These are phyloP conservation scores for Phrynosoma platyrhinos DNA, from an alignment of 2,113 vertebrate genomes.

Conservation along the genomic window DNA sequence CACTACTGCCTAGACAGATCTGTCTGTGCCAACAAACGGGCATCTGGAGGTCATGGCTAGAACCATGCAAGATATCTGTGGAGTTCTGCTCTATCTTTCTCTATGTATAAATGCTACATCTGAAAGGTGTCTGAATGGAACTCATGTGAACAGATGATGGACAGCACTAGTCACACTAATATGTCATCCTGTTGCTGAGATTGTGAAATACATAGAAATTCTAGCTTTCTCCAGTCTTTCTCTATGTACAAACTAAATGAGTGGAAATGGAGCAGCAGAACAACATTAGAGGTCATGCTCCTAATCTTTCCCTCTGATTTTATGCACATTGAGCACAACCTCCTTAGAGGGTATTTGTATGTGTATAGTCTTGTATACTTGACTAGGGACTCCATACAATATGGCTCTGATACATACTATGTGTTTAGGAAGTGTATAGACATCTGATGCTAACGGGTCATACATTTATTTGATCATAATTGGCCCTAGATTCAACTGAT, in stretches of 20 bases:
- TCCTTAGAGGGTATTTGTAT: too few relatives aligned
- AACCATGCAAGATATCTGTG: too few relatives aligned
- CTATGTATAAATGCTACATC: not conserved
- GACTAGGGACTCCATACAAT: too few relatives aligned
- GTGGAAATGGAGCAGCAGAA: not conserved
- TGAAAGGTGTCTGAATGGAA: not conserved
- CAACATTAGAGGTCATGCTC: not conserved
- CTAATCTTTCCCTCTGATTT: too few relatives aligned
- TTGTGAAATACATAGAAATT: not conserved
- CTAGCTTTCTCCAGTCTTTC: not conserved
- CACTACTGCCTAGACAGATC: too few relatives aligned
- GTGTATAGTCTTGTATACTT: too few relatives aligned
- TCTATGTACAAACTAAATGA: not conserved
- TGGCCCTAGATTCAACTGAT: not conserved
- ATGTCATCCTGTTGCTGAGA: not conserved
- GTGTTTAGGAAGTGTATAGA: too few relatives aligned
- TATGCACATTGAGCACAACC: not conserved
- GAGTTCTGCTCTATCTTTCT: not conserved
- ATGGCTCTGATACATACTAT: too few relatives aligned
- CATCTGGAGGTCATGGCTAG: not conserved
- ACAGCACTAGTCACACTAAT: not conserved
- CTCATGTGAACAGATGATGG: not conserved
- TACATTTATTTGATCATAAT: not conserved
- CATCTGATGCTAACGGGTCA: too few relatives aligned
- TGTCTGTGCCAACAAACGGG: not conserved